Percentiles rank a stretch among this genome's conserved stretches.
phyloP scores from a whole-genome alignment of 2,113 vertebrate species.

The Mobula hypostoma region DNA sequence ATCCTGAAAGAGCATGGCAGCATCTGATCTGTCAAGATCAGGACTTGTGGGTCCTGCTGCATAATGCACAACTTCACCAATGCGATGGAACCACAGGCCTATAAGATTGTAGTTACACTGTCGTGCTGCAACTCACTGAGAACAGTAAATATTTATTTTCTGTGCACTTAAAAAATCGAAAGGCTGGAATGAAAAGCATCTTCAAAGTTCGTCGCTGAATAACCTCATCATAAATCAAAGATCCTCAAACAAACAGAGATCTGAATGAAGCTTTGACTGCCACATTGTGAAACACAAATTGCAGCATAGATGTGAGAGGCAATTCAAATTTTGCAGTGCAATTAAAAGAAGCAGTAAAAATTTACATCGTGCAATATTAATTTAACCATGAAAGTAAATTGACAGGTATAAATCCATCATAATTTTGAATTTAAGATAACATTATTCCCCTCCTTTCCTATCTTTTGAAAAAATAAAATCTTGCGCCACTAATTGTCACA shows the following conservation, averaged over 20 bases:
- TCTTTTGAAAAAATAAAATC: neutral
- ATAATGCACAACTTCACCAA: too few species aligned
- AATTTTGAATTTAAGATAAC: slow-evolving; percentile 8
- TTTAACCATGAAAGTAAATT: slow-evolving; percentile 5
- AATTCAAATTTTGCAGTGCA: slow-evolving; percentile 1
- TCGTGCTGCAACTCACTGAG: neutral
- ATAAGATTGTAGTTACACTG: neutral
- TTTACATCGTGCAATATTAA: slow-evolving; percentile 8
- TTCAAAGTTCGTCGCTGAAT: neutral
- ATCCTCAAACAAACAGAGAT: neutral
- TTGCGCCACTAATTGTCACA: slow-evolving; percentile 25
- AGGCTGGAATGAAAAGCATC: neutral
- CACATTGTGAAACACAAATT: slow-evolving; percentile 12
- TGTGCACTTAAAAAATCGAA: neutral
- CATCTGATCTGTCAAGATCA: too few species aligned
- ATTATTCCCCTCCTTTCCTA: neutral
- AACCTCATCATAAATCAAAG: slow-evolving; percentile 25
- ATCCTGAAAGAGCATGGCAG: too few species aligned
- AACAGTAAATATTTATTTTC: neutral
- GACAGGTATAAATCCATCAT: neutral
- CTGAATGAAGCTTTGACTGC: neutral
- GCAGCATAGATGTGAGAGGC: neutral
- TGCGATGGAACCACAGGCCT: neutral
- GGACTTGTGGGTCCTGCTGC: too few species aligned
- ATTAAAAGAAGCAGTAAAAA: slow-evolving; percentile 1